A percentile compares a stretch with the other conserved stretches of the same genome.
phyloP scores from a whole-genome alignment of 2,888 invertebrate species.

The Diplazon laetatorius region DNA sequence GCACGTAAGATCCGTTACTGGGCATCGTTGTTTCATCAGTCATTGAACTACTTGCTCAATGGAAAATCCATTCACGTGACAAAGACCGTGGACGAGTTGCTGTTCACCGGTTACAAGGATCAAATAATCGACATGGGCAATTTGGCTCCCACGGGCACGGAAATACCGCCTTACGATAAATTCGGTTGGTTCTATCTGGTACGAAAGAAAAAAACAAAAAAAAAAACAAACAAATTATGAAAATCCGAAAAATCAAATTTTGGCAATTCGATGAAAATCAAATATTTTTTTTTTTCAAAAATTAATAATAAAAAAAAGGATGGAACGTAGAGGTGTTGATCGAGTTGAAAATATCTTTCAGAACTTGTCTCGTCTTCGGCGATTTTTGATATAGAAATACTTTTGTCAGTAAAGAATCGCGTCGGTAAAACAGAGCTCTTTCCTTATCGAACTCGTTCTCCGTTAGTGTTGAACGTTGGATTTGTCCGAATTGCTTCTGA shows the following conservation, averaged over 20 bases:
- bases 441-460: neutral
- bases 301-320: no score
- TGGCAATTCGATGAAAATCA: no score
- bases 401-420: neutral
- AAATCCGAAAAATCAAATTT: no score
- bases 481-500: conserved; percentile 74
- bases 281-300: no score
- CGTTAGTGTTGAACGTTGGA: conserved; percentile 55
- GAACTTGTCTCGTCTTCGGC: no score
- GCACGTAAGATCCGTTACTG: conserved; percentile 85
- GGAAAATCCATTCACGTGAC: conserved; percentile 85
- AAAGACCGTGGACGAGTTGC: conserved; percentile 87
- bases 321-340: no score
- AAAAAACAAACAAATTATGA: neutral
- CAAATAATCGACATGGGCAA: conserved; percentile 87
- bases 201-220: conserved; percentile 17
- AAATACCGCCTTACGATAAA: conserved; percentile 86
- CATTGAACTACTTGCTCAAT: conserved; percentile 85
- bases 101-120: conserved; percentile 93
- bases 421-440: conserved; percentile 7
- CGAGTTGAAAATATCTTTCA: no score
- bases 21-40: conserved; percentile 84
- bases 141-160: conserved; percentile 82
- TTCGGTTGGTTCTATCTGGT: conserved; percentile 94
- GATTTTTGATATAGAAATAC: neutral